Conservation (phyloP, 2,113 vertebrate genomes). For the Kryptolebias marmoratus region DNA sequence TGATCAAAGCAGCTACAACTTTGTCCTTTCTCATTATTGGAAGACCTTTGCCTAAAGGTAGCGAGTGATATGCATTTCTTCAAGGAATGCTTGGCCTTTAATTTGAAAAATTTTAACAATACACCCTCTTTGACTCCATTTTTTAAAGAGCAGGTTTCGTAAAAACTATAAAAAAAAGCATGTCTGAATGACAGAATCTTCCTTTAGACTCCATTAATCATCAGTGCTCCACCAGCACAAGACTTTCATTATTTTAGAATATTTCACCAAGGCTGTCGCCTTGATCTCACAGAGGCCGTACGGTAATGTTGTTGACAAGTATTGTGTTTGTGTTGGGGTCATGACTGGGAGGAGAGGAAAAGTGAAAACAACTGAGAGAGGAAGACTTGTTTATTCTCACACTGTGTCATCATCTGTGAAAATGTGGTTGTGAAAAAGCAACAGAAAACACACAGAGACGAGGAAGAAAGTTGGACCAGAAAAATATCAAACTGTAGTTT, state of each 20-base stretch:
- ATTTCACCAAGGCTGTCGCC: not conserved
- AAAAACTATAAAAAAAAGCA: too few species aligned
- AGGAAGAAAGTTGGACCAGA: not conserved
- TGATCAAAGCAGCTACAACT: too few species aligned
- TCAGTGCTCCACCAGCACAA: not conserved
- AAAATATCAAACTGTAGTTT: not conserved
- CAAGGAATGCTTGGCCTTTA: too few species aligned
- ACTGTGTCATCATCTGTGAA: slow-evolving; percentile 60
- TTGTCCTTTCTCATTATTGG: too few species aligned
- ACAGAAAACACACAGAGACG: not conserved
- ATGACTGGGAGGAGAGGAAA: slow-evolving; percentile 16
- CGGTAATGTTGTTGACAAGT: slow-evolving; percentile 11
- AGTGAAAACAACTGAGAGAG: slow-evolving; percentile 41
- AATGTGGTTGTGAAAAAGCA: slow-evolving; percentile 26
- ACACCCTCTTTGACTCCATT: too few species aligned
- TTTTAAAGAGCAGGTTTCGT: too few species aligned
- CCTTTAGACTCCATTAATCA: not conserved
- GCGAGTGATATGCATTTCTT: too few species aligned
- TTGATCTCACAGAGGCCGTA: not conserved
- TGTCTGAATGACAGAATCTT: too few species aligned
- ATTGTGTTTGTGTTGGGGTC: slow-evolving; percentile 6
- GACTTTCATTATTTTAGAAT: not conserved
- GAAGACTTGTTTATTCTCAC: slow-evolving; percentile 56
- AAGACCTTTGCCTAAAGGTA: too few species aligned
- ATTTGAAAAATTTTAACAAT: too few species aligned